These are phyloP conservation scores for Aphidius gifuensis DNA, from an alignment of 1,140 invertebrate genomes.

Conservation along the genomic window DNA sequence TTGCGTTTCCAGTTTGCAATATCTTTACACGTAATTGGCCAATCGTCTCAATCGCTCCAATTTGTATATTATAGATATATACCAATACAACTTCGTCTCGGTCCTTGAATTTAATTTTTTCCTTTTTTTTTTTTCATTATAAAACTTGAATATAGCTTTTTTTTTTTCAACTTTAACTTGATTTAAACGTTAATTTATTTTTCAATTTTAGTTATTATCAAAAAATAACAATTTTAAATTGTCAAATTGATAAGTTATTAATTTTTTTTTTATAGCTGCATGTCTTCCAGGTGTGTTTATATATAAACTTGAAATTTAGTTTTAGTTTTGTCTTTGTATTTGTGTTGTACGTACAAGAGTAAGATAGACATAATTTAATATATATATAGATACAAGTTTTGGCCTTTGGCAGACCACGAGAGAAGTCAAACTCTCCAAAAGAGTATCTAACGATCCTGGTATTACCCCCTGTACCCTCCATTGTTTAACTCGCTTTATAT, in stretches of 20 bases:
- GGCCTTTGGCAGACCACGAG: conserved; percentile 45
- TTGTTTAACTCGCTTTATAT: conserved; percentile 29
- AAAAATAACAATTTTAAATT: too few species aligned
- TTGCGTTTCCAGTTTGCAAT: conserved; percentile 13
- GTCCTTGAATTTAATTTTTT: conserved; percentile 1
- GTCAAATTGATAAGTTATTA: too few species aligned
- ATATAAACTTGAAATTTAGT: too few species aligned
- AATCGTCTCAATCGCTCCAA: conserved; percentile 27
- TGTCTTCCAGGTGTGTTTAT: too few species aligned
- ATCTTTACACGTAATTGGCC: conserved; percentile 28
- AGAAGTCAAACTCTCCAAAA: conserved; percentile 38
- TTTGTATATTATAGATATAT: conserved; percentile 18
- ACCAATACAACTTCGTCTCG: conserved; percentile 2
- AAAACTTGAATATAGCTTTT: too few species aligned
- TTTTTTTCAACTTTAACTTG: too few species aligned
- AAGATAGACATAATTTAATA: too few species aligned
- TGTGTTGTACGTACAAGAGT: too few species aligned
- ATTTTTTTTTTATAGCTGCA: too few species aligned
- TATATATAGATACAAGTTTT: conserved; percentile 13
- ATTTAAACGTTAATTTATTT: too few species aligned
- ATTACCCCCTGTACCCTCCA: conserved; percentile 6
- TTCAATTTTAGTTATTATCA: too few species aligned
- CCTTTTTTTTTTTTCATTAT: neutral
- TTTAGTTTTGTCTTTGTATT: too few species aligned
- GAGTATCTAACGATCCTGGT: conserved; percentile 36